A percentile compares a stretch with the other conserved stretches of the same genome.
These are phyloP conservation scores for Tyrannus savana DNA, from an alignment of 2,113 vertebrate species.

Conservation along the genomic window DNA sequence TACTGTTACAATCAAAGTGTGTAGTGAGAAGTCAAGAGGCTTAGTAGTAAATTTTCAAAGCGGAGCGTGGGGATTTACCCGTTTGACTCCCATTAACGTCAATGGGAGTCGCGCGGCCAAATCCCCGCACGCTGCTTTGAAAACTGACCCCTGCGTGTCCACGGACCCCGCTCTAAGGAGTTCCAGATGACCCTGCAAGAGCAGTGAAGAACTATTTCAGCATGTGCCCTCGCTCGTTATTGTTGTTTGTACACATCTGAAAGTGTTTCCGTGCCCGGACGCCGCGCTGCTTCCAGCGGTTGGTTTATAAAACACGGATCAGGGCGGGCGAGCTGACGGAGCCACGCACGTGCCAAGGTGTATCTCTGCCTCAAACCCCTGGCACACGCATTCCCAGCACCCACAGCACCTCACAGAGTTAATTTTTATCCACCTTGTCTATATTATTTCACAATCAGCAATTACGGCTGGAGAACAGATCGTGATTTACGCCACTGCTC, in stretches of 20 bases:
- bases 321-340: neutral
- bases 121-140: slow-evolving; percentile 53
- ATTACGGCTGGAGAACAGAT: fast-evolving
- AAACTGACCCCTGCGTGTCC: slow-evolving; percentile 61
- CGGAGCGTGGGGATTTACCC: slow-evolving; percentile 67
- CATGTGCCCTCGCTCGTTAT: slow-evolving; percentile 29
- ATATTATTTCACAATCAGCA: neutral
- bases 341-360: neutral
- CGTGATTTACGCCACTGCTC: neutral
- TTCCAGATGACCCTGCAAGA: slow-evolving; percentile 58
- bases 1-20: slow-evolving; percentile 78
- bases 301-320: neutral
- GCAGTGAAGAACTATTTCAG: slow-evolving; percentile 40
- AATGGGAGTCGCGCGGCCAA: slow-evolving; percentile 59
- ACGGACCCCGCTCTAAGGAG: slow-evolving; percentile 62
- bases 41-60: slow-evolving; percentile 74
- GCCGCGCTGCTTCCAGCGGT: neutral
- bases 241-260: slow-evolving; percentile 66
- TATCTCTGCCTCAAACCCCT: neutral
- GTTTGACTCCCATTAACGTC: slow-evolving; percentile 70
- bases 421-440: neutral
- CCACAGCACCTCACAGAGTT: neutral
- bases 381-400: neutral
- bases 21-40: slow-evolving; percentile 73
- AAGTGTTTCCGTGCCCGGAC: slow-evolving; percentile 20